These are phyloP conservation scores for Mionectes olivaceus DNA, from an alignment of 2,797 vertebrate species.

Conservation along the genomic window DNA sequence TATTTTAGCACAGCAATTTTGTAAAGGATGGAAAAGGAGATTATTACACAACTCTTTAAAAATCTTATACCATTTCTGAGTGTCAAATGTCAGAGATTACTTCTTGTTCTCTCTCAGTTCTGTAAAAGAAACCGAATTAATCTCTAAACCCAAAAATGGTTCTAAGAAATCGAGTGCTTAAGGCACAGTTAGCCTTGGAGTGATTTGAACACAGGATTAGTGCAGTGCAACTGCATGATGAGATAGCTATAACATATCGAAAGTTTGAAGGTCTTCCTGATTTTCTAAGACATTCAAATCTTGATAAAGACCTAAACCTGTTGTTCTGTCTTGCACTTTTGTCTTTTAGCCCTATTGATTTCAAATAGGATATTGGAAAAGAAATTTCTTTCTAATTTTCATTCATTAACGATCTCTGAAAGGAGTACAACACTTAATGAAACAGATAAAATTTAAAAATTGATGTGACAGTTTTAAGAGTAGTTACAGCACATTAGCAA, in stretches of 20 bases:
- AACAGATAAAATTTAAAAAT: neutral
- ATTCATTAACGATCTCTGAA: neutral
- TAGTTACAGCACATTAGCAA: neutral
- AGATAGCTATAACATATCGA: accelerated
- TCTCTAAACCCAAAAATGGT: neutral
- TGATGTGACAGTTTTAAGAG: neutral
- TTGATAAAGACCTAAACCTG: neutral
- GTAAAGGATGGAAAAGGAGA: neutral
- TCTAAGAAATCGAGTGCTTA: neutral
- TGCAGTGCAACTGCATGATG: neutral
- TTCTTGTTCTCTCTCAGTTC: neutral
- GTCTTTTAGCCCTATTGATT: neutral
- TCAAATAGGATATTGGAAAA: neutral
- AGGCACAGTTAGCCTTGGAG: neutral
- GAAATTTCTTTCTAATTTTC: neutral
- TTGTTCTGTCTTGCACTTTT: neutral
- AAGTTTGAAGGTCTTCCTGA: neutral
- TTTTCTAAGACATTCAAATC: neutral
- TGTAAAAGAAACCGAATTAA: neutral
- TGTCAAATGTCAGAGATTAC: neutral
- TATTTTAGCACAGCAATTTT: neutral
- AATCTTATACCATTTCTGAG: neutral
- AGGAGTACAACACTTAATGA: neutral
- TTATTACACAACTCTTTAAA: neutral
- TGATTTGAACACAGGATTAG: neutral